Base-by-base conservation (phyloP, 2,888 invertebrate species). In the Spodoptera littoralis region DNA sequence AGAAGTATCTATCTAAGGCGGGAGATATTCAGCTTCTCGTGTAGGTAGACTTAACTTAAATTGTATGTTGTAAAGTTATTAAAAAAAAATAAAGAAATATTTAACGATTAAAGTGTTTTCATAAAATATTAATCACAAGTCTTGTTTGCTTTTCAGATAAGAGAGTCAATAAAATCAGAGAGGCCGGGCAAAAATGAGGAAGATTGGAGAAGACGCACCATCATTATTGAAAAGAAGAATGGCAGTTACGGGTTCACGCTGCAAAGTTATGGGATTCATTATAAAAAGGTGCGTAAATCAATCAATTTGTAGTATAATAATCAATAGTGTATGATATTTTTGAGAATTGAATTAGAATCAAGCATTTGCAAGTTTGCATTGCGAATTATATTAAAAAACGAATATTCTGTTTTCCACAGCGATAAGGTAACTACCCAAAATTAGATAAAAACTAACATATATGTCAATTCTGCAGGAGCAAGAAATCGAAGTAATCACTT, bases 241-340 rank as follows among this genome's bases (percentile, higher is more conserved):
- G 97, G 97, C 49, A 97, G 97, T 41, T 99, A 98, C 89, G 99
- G 99, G 12, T 99, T 99, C 91, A 99, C 99, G 0, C 95, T 99
- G 45, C 99, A 99, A 96, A 99, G 99, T 82, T 99, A 99, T 88
- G 99, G 99, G 43, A 99, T 99, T 68, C 98, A 99, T 88, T 98
- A 99, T 90, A 98, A 98, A 88, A 97, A 97, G 90, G 95, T 94
- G 47, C 12, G 3, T 36, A 36, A 36, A 6, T 46, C 3, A 22
- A 48, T 12, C 11, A 24, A 69, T 64, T 11, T 18, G 18, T 18
- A 18, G 18, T 18, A 18, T 18, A 18, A 18, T 46, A n/a, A 30
- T 24, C 3, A 43, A 11, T 41, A 27, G 24, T 13, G 11, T 59
- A 12, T 36, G 6, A 8, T 0, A 4, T 12, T 2, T n/a, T 18